A percentile compares a stretch with the other conserved stretches of the same genome.
Evolutionary conservation across 1,140 invertebrate species (phyloP).

Genomic region (Ips nitidus): DNA sequence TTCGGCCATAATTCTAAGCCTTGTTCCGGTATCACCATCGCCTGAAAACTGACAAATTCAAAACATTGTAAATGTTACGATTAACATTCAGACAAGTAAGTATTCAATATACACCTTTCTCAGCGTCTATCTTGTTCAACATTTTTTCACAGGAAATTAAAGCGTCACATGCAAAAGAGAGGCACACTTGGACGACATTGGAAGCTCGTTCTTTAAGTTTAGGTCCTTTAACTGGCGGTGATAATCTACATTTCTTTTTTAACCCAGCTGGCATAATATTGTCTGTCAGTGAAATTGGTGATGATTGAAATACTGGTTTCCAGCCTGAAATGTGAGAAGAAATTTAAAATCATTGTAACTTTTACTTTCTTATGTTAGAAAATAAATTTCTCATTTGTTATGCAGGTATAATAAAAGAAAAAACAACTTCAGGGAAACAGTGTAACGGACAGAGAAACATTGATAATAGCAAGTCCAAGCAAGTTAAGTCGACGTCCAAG

Average conservation of each 20-base stretch:
- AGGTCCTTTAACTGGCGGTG: slow-evolving; percentile 45
- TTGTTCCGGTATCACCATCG: slow-evolving; percentile 68
- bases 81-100: slow-evolving; percentile 2
- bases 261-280: slow-evolving; percentile 24
- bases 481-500: too few relatives aligned
- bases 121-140: slow-evolving; percentile 64
- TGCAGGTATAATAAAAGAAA: too few relatives aligned
- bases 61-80: not conserved
- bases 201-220: slow-evolving; percentile 41
- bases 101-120: slow-evolving; percentile 52
- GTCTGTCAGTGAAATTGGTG: slow-evolving; percentile 1
- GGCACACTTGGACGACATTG: slow-evolving; percentile 48
- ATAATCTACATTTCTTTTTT: slow-evolving; percentile 30
- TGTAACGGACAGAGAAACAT: too few relatives aligned
- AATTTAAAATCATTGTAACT: too few relatives aligned
- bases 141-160: slow-evolving; percentile 58
- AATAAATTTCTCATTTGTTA: too few relatives aligned
- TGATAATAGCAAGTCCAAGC: too few relatives aligned
- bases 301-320: slow-evolving; percentile 25
- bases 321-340: slow-evolving; percentile 25
- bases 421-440: too few relatives aligned
- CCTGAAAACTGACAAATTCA: slow-evolving; percentile 21
- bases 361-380: too few relatives aligned
- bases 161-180: slow-evolving; percentile 57
- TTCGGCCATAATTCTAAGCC: slow-evolving; percentile 59